Evolutionary conservation across 2,888 invertebrate species (phyloP).

Genomic region (Steinernema carpocapsae): DNA sequence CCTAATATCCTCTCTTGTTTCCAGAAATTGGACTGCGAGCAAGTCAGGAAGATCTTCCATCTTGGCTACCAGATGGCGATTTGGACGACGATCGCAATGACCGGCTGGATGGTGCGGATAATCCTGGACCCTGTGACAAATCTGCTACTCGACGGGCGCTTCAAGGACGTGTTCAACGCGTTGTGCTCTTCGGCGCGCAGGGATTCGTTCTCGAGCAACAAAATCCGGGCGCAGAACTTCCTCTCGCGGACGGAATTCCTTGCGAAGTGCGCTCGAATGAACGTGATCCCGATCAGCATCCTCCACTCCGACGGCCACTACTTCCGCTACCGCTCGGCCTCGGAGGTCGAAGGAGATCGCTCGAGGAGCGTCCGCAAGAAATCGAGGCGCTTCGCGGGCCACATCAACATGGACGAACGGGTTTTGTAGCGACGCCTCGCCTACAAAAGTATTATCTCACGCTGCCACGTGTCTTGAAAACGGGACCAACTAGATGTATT

Average conservation of each 20-base stretch:
- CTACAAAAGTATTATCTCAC: neutral
- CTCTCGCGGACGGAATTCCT: constrained; percentile 42
- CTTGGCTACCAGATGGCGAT: constrained; percentile 48
- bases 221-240: constrained; percentile 37
- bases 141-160: constrained; percentile 43
- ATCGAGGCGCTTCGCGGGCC: neutral
- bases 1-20: neutral
- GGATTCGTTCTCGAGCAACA: neutral
- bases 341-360: constrained; percentile 16
- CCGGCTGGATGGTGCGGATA: constrained; percentile 47
- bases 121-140: constrained; percentile 48
- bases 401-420: constrained; percentile 29
- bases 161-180: constrained; percentile 39
- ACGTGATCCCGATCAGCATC: constrained; percentile 44
- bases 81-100: constrained; percentile 52
- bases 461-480: constrained; percentile 12
- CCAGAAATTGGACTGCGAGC: constrained; percentile 41
- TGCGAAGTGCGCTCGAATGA: constrained; percentile 44
- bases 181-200: constrained; percentile 31
- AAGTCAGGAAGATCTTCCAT: constrained; percentile 44
- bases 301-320: constrained; percentile 39
- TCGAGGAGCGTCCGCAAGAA: neutral
- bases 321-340: constrained; percentile 40
- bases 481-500: constrained; percentile 6
- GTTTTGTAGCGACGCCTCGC: neutral